Conservation (phyloP, 2,888 invertebrate species). For the Conus canariensis region DNA sequence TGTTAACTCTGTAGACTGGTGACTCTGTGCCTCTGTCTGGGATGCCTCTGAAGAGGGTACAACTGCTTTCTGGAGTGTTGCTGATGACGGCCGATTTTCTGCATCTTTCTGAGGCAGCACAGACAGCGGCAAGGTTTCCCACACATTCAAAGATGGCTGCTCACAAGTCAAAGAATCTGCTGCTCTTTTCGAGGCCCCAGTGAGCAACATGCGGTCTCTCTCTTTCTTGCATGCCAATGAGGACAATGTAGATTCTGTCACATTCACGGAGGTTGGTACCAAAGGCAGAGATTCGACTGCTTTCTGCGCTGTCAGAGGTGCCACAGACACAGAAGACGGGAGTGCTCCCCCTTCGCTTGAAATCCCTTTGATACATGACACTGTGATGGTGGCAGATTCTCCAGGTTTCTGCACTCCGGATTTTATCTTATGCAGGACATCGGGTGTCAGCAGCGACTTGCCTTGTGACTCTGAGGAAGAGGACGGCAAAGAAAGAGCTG, state of each 20-base stretch:
- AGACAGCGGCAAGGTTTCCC: neutral
- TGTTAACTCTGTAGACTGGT: too few relatives aligned
- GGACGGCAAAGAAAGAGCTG: neutral
- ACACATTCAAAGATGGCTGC: too few relatives aligned
- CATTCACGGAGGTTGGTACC: too few relatives aligned
- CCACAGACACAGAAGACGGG: too few relatives aligned
- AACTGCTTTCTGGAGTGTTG: too few relatives aligned
- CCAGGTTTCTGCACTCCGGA: neutral
- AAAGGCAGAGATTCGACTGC: neutral
- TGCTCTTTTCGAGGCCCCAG: too few relatives aligned
- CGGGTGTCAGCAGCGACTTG: neutral
- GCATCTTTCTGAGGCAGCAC: neutral
- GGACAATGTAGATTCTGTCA: too few relatives aligned
- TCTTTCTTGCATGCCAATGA: too few relatives aligned
- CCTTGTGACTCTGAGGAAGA: neutral
- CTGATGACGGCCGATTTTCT: neutral
- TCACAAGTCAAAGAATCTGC: too few relatives aligned
- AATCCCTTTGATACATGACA: neutral
- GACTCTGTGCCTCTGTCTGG: too few relatives aligned
- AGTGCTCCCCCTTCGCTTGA: neutral
- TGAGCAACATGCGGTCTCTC: too few relatives aligned
- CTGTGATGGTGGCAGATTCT: neutral
- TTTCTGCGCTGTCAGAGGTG: neutral
- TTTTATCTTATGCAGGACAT: neutral
- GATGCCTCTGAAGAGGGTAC: too few relatives aligned